Evolutionary conservation across 1,140 invertebrate genomes (phyloP).

Genomic region (Bombus sibiricus): DNA sequence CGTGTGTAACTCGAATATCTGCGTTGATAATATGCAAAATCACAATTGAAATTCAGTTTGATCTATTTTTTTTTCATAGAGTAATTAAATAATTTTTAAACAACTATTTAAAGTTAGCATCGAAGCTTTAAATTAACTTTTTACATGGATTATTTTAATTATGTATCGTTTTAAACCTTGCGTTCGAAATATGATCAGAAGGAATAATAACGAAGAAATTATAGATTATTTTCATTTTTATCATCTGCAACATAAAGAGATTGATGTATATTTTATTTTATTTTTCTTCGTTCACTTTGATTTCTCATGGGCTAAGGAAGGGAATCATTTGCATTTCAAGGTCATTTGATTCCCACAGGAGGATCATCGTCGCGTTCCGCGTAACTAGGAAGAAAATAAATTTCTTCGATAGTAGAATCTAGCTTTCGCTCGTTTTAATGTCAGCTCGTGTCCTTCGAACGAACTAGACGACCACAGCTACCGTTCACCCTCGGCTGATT

Average conservation of each 20-base stretch:
- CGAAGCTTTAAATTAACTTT: neutral
- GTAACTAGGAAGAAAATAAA: slow-evolving; percentile 17
- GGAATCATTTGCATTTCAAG: slow-evolving; percentile 21
- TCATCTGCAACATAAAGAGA: neutral
- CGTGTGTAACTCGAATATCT: neutral
- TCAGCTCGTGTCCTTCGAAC: slow-evolving; percentile 33
- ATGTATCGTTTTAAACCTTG: too few species aligned
- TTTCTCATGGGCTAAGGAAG: neutral
- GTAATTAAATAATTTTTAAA: too few species aligned
- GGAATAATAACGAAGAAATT: neutral
- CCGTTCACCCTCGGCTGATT: slow-evolving; percentile 37
- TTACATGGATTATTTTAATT: neutral
- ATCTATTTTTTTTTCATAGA: neutral
- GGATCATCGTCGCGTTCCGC: slow-evolving; percentile 13
- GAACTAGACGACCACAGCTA: slow-evolving; percentile 15
- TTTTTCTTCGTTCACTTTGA: too few species aligned
- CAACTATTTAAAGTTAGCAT: too few species aligned
- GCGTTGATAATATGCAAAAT: slow-evolving; percentile 14
- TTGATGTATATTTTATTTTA: neutral
- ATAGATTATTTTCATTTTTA: neutral
- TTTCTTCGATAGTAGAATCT: slow-evolving; percentile 21
- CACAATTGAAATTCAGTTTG: too few species aligned
- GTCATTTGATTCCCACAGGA: slow-evolving; percentile 24
- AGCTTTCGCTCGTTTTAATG: slow-evolving; percentile 58
- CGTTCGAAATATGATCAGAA: neutral